Evolutionary conservation across 2,113 vertebrate genomes (phyloP), one percentile per base, ranked within the genome.

Genomic region (Polypterus senegalus): DNA sequence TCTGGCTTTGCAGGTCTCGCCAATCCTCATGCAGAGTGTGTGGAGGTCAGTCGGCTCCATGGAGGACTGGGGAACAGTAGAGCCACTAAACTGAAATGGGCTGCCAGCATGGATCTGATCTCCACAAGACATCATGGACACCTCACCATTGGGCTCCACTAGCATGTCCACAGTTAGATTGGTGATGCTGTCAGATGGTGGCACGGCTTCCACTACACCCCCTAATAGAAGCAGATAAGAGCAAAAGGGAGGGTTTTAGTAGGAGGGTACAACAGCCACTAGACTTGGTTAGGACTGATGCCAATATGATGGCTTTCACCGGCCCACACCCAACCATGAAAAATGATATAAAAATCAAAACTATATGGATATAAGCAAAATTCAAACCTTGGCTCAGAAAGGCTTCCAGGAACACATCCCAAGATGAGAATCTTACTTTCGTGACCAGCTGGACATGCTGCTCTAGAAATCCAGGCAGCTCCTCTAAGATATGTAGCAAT

Each of bases 321-420:
- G n/a, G n/a, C n/a, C n/a, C 27, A 27, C 2, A 27, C 27, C 27
- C 27, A 27, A 1, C 27, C 27, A 27, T 27, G 27, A 27, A 27
- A n/a, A 54, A n/a, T 54, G n/a, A 2, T 9, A 9, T 9, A 54
- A 9, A 54, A n/a, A 9, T 2, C n/a, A n/a, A 54, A 54, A 27
- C 27, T 54, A 54, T 54, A 8, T 2, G 3, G 45, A 47, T 59
- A 9, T 10, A n/a, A 44, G 54, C 10, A 27, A 44, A 6, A 44
- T 10, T 43, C 83, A 87, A 85, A 98, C 92, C 94, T 88, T 91
- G 88, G 83, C 77, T 82, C 75, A 94, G 86, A 81, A 95, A 91
- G 65, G 83, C 82, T 75, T 89, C 82, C 69, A 94, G 83, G 84
- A 94, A 94, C 82, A 80, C 83, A 75, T 80, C 79, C 93, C 92